These are phyloP conservation scores for Centropus unirufus DNA, from an alignment of 2,113 vertebrate species.

Conservation along the genomic window DNA sequence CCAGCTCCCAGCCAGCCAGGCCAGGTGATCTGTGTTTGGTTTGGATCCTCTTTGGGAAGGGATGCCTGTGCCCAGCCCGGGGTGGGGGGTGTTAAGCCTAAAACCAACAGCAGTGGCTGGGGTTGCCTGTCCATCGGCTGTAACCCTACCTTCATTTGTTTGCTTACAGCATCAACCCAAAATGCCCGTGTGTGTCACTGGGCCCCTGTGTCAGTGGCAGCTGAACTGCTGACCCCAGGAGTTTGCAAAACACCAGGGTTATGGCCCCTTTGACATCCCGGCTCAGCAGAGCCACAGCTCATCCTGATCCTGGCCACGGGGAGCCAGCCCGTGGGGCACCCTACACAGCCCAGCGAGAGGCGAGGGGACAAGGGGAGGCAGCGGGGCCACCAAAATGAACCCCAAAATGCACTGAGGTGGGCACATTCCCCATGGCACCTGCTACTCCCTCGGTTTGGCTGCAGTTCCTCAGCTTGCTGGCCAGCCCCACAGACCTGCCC, in stretches of 20 bases:
- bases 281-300: background rate
- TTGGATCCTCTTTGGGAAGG: background rate
- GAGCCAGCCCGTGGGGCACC: background rate
- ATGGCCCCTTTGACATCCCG: conserved; percentile 61
- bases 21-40: background rate
- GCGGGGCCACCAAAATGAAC: background rate
- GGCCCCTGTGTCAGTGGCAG: conserved; percentile 66
- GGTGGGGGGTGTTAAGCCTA: background rate
- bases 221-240: conserved; percentile 76
- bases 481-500: accelerated
- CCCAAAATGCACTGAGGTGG: background rate
- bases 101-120: background rate
- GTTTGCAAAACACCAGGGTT: conserved; percentile 73
- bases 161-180: conserved; percentile 70
- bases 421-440: background rate
- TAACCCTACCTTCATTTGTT: conserved; percentile 70
- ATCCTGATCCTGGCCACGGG: background rate
- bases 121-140: background rate
- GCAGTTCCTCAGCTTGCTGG: background rate
- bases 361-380: accelerated
- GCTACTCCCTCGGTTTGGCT: background rate
- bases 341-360: accelerated
- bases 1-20: background rate
- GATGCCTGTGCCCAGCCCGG: accelerated
- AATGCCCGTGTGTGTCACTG: conserved; percentile 68